Conservation (phyloP, 2,888 invertebrate genomes). For the Caprella mutica region DNA sequence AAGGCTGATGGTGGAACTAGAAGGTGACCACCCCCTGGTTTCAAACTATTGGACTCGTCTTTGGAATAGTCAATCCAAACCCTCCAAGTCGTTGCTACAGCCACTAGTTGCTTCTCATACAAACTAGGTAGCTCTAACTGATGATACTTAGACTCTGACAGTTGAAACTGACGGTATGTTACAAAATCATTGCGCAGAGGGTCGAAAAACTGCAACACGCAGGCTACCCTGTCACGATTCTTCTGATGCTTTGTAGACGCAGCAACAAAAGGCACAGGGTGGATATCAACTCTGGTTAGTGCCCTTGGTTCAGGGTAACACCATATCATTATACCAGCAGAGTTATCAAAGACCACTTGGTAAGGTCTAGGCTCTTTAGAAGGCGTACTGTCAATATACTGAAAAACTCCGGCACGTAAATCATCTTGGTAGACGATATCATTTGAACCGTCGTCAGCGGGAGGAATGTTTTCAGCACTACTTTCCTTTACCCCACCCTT, state of each 20-base stretch:
- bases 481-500: slow-evolving; percentile 38
- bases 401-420: slow-evolving; percentile 60
- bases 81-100: slow-evolving; percentile 58
- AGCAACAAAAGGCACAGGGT: slow-evolving; percentile 61
- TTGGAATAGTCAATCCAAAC: slow-evolving; percentile 42
- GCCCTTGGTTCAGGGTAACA: slow-evolving; percentile 79
- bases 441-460: slow-evolving; percentile 20
- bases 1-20: slow-evolving; percentile 48
- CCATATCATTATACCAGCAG: slow-evolving; percentile 62
- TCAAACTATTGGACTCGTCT: slow-evolving; percentile 17
- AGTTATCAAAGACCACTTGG: slow-evolving; percentile 48
- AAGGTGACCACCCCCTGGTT: slow-evolving; percentile 25
- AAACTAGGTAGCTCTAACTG: slow-evolving; percentile 43
- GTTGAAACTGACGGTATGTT: slow-evolving; percentile 51
- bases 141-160: slow-evolving; percentile 56
- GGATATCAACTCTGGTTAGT: slow-evolving; percentile 62
- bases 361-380: slow-evolving; percentile 56
- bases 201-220: slow-evolving; percentile 53
- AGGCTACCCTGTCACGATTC: slow-evolving; percentile 41
- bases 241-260: slow-evolving; percentile 23
- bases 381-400: slow-evolving; percentile 46
- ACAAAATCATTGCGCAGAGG: slow-evolving; percentile 49
- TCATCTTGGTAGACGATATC: slow-evolving; percentile 39
- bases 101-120: slow-evolving; percentile 42
- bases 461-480: not conserved